Conservation (phyloP, 1,140 invertebrate species). For the Lysiphlebus fabarum region DNA sequence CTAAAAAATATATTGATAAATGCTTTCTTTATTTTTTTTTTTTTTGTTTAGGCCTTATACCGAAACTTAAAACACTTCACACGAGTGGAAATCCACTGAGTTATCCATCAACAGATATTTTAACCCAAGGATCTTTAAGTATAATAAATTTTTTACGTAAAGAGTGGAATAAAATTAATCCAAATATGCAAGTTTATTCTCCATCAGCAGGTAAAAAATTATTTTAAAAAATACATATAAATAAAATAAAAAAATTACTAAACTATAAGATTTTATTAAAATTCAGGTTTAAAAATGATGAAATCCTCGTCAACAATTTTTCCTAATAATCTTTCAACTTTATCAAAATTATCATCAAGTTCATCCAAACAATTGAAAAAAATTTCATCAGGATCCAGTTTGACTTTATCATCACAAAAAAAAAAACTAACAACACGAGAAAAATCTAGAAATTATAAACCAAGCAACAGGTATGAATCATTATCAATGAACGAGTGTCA, state of each 20-base stretch:
- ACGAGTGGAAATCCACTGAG: constrained; percentile 54
- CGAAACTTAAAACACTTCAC: constrained; percentile 56
- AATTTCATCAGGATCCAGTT: constrained; percentile 7
- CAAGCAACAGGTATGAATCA: constrained; percentile 39
- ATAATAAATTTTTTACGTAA: constrained; percentile 52
- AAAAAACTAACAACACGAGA: constrained; percentile 26
- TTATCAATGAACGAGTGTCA: constrained; percentile 2
- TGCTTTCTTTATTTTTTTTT: neutral
- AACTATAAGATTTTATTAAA: neutral
- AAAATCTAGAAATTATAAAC: constrained; percentile 36
- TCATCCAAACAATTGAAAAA: constrained; percentile 4
- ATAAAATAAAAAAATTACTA: constrained; percentile 2
- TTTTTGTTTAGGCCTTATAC: constrained; percentile 35
- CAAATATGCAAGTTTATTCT: constrained; percentile 30
- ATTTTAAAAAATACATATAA: constrained; percentile 18
- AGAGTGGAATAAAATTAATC: constrained; percentile 48
- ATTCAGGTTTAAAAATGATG: constrained; percentile 29
- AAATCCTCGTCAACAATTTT: constrained; percentile 40
- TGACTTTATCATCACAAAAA: constrained; percentile 16
- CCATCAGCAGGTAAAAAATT: constrained; percentile 24
- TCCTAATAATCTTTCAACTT: constrained; percentile 30
- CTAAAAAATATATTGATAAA: constrained; percentile 5
- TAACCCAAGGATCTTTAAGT: constrained; percentile 47
- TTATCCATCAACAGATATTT: constrained; percentile 53
- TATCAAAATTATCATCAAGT: constrained; percentile 19